These are phyloP conservation scores for Nephrotoma appendiculata DNA, from an alignment of 2,888 invertebrate species.

Conservation along the genomic window DNA sequence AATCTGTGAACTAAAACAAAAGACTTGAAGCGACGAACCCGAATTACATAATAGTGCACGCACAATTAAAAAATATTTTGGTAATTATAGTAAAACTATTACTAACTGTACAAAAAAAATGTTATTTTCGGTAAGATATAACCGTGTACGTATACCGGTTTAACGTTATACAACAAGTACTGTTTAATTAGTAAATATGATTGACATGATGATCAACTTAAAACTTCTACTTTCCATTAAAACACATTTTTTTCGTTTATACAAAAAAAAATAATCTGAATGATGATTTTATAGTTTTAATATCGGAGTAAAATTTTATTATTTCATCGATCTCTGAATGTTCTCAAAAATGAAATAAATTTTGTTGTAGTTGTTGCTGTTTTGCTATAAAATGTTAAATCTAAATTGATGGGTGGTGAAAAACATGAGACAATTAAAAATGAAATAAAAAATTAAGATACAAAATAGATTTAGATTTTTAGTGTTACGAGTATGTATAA, in stretches of 20 bases:
- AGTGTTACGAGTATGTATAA: neutral
- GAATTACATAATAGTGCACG: neutral
- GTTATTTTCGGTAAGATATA: neutral
- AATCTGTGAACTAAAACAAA: neutral
- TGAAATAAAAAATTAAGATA: neutral
- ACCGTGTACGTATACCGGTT: neutral
- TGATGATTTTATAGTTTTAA: neutral
- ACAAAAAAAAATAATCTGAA: neutral
- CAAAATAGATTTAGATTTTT: neutral
- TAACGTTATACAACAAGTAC: neutral
- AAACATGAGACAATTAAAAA: slow-evolving; percentile 3
- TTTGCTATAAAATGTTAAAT: neutral
- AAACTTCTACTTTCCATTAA: neutral
- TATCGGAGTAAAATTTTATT: neutral
- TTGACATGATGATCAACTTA: neutral
- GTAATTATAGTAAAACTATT: neutral
- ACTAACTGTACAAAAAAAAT: neutral
- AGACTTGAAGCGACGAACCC: neutral
- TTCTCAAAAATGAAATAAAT: neutral
- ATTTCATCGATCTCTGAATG: neutral
- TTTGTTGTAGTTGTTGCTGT: neutral
- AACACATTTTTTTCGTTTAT: neutral
- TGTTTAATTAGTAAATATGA: neutral
- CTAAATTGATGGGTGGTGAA: slow-evolving; percentile 2
- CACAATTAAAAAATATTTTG: neutral